phyloP scores from a whole-genome alignment of 2,888 invertebrate genomes.

The Gortyna flavago region DNA sequence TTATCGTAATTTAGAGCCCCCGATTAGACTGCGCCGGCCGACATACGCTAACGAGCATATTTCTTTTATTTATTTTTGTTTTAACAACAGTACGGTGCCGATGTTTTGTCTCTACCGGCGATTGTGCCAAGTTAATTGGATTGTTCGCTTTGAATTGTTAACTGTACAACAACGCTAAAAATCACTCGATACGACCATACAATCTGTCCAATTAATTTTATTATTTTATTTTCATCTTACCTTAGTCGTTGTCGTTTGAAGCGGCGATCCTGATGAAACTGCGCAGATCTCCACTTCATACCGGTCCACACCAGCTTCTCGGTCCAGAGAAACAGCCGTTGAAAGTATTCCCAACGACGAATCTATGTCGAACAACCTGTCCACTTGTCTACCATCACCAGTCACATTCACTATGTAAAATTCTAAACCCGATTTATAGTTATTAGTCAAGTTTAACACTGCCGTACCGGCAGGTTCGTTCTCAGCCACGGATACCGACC shows the following conservation, averaged over 20 bases:
- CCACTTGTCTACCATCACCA: constrained; percentile 93
- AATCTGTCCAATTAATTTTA: constrained; percentile 68
- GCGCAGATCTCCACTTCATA: constrained; percentile 97
- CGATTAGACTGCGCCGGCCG: constrained; percentile 87
- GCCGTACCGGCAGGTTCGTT: constrained; percentile 97
- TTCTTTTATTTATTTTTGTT: constrained; percentile 85
- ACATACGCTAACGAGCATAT: constrained; percentile 89
- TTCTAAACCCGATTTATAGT: constrained; percentile 92
- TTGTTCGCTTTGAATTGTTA: constrained; percentile 76
- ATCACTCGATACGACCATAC: constrained; percentile 68
- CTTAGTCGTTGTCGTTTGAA: constrained; percentile 95
- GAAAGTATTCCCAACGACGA: constrained; percentile 96
- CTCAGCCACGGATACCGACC: constrained; percentile 95
- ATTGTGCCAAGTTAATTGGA: constrained; percentile 87
- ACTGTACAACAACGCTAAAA: constrained; percentile 71
- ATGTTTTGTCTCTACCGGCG: constrained; percentile 86
- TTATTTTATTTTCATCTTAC: constrained; percentile 88
- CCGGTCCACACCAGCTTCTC: constrained; percentile 94
- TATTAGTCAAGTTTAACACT: constrained; percentile 94
- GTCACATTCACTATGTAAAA: constrained; percentile 97
- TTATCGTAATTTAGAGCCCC: constrained; percentile 89
- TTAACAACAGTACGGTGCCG: constrained; percentile 84
- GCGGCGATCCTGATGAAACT: constrained; percentile 93
- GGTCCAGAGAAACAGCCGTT: constrained; percentile 95
- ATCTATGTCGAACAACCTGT: constrained; percentile 97